phyloP scores from a whole-genome alignment of 1,140 invertebrate species.

The Parapsyche elsis region DNA sequence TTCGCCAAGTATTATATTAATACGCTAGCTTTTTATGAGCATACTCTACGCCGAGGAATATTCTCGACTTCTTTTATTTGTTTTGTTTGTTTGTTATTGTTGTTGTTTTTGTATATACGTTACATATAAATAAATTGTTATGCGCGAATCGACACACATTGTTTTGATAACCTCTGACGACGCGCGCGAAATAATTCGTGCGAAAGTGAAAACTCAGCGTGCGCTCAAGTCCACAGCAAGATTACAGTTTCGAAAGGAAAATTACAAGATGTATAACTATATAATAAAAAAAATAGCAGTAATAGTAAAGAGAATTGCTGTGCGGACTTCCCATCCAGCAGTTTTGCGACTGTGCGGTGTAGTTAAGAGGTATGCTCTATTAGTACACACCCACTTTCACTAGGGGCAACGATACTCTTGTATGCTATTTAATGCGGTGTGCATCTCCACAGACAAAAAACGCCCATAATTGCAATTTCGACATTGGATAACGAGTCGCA shows the following conservation, averaged over 20 bases:
- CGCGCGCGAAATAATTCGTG: background rate
- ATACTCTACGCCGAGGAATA: background rate
- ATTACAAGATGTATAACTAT: background rate
- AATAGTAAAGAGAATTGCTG: too few relatives aligned
- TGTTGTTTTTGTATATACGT: background rate
- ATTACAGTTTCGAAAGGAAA: constrained; percentile 10
- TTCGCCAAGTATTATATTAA: constrained; percentile 31
- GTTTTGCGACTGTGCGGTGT: too few relatives aligned
- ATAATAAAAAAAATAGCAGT: too few relatives aligned
- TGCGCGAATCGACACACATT: background rate
- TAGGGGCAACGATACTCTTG: too few relatives aligned
- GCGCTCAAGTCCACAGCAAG: background rate
- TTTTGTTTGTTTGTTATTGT: background rate
- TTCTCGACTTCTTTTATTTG: background rate
- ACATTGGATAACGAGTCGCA: too few relatives aligned
- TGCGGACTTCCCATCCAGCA: too few relatives aligned
- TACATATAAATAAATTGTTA: constrained; percentile 11
- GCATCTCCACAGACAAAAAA: too few relatives aligned
- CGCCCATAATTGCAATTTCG: too few relatives aligned
- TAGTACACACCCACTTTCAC: too few relatives aligned
- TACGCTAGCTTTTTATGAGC: background rate
- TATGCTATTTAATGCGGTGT: too few relatives aligned
- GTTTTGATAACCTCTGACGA: background rate
- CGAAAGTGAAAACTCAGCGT: background rate
- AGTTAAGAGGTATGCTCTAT: too few relatives aligned